A percentile compares a stretch with the other conserved stretches of the same genome.
Evolutionary conservation across 2,797 vertebrate species (phyloP).

Genomic region (Mus spretus): DNA sequence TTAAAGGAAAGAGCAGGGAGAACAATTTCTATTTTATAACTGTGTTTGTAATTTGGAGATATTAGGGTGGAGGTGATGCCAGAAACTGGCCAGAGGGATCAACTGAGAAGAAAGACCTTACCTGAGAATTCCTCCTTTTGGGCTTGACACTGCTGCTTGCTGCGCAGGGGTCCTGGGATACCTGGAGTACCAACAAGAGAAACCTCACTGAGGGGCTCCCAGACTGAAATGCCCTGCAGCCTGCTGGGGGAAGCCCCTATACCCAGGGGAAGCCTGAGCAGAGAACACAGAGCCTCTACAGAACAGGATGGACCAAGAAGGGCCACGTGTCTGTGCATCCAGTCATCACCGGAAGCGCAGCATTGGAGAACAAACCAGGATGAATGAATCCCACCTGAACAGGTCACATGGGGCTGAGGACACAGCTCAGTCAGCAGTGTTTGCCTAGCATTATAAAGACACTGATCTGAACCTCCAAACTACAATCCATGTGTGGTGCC

Average conservation of each 20-base stretch:
- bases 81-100: background rate
- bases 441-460: background rate
- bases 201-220: background rate
- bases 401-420: background rate
- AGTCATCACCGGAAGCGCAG: background rate
- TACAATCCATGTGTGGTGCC: background rate
- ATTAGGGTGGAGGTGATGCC: background rate
- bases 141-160: background rate
- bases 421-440: no score
- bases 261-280: background rate
- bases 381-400: background rate
- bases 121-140: background rate
- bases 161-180: background rate
- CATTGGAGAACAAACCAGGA: background rate
- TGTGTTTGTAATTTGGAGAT: background rate
- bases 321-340: background rate
- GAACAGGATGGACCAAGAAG: background rate
- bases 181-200: accelerated
- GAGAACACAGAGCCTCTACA: background rate
- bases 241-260: background rate
- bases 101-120: background rate
- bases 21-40: background rate
- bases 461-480: background rate
- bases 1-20: background rate
- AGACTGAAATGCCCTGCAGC: background rate